A percentile compares a stretch with the other conserved stretches of the same genome.
phyloP scores from a whole-genome alignment of 2,113 vertebrate genomes.

The Odontophorus gujanensis region DNA sequence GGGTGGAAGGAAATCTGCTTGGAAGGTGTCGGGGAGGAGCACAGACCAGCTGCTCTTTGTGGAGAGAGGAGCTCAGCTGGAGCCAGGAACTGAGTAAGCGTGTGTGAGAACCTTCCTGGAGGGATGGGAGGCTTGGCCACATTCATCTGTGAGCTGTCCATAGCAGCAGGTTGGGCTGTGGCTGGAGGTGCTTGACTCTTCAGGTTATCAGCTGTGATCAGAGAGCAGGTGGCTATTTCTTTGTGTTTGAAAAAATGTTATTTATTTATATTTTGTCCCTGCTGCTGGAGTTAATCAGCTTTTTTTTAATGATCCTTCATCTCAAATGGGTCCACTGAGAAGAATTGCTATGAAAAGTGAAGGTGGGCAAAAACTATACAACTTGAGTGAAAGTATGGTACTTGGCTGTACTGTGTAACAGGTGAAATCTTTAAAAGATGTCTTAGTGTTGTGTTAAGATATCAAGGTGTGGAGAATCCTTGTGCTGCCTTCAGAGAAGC shows the following conservation, averaged over 20 bases:
- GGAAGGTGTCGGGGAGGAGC: constrained; percentile 32
- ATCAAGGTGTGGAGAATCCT: background rate
- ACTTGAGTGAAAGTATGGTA: background rate
- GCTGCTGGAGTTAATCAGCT: background rate
- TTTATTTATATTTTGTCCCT: background rate
- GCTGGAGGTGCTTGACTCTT: background rate
- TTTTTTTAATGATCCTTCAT: background rate
- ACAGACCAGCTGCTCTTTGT: background rate
- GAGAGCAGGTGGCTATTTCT: background rate
- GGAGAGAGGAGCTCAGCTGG: background rate
- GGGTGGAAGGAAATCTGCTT: background rate
- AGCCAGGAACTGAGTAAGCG: background rate
- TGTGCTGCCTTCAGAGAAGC: background rate
- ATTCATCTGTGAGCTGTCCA: accelerated
- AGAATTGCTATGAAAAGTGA: background rate
- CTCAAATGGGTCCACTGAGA: background rate
- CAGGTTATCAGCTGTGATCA: background rate
- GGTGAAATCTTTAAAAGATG: background rate
- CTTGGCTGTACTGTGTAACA: background rate
- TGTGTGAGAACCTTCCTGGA: background rate
- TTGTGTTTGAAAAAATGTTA: background rate
- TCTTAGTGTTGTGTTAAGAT: background rate
- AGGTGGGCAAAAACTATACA: background rate
- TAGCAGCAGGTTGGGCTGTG: accelerated
- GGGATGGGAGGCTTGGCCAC: background rate